Base-by-base conservation (phyloP, 2,113 vertebrate species). In the Bombycilla garrulus region DNA sequence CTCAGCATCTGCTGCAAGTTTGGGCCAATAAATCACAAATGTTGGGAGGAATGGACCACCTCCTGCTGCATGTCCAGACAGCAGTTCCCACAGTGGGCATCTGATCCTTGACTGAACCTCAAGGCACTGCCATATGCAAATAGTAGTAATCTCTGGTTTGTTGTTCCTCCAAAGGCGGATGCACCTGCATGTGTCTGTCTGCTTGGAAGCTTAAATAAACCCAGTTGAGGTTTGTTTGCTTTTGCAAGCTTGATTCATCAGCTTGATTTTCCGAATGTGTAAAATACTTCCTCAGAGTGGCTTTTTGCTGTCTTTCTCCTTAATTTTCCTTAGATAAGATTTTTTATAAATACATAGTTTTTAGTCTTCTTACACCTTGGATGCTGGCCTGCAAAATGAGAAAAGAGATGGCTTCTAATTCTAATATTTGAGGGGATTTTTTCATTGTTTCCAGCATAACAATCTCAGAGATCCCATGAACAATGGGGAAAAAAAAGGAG, bases 81-180 rank as follows among this genome's bases (percentile, higher is more conserved):
- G 93, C 92, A 94, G 74, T 44, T 94, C 88, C 90, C 94, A 67
- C 93, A 93, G 93, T 56, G 82, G 82, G 93, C 19, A 5, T 90
- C 90, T 95, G 92, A 95, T 95, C 95, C 88, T 86, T 94, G 64
- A 74, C 82, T 92, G 86, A 88, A 86, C 94, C 92, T 96, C 40
- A 4, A 94, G 92, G 90, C 82, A 45, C n/a, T 90, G 72, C 94
- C 95, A 86, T 96, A 97, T 97, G 96, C 67, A 94, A 71, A 88
- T 56, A 90, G 51, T 80, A 56, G 71, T 97, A 96, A 96, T 96
- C 94, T 86, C 81, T 93, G 92, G 62, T 95, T 95, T 96, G 89
- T 92, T 96, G 71, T 91, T 93, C 72, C 90, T 95, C 94, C 93
- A 97, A 94, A 85, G 85, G 81, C 67, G 0, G 78, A 86, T 88